phyloP scores from a whole-genome alignment of 1,140 invertebrate species.

The Lordiphosa mommai region DNA sequence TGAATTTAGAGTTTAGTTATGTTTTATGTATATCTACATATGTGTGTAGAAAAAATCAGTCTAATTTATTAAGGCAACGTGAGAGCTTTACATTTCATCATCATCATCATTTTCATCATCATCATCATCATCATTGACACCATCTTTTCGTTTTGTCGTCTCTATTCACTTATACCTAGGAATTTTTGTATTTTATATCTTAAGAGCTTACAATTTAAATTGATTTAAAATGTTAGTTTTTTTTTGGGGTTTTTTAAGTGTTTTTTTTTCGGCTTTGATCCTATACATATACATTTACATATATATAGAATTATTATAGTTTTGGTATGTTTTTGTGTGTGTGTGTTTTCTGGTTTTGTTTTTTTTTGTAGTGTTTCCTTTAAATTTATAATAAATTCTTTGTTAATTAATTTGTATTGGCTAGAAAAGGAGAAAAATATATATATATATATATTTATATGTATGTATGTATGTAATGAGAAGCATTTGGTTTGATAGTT shows the following conservation, averaged over 20 bases:
- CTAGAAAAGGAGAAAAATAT: slow-evolving; percentile 51
- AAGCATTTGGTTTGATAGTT: slow-evolving; percentile 44
- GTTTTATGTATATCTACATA: slow-evolving; percentile 17
- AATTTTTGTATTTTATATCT: slow-evolving; percentile 37
- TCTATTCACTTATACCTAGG: slow-evolving; percentile 31
- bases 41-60: slow-evolving; percentile 78
- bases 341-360: slow-evolving; percentile 13
- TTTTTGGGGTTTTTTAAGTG: slow-evolving; percentile 10
- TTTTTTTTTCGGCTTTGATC: slow-evolving; percentile 16
- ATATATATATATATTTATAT: slow-evolving; percentile 6
- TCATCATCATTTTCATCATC: slow-evolving; percentile 31
- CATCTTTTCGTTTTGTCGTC: slow-evolving; percentile 5
- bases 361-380: slow-evolving; percentile 8
- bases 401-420: slow-evolving; percentile 55
- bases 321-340: slow-evolving; percentile 8
- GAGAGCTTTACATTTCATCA: slow-evolving; percentile 71
- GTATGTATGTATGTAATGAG: slow-evolving; percentile 33
- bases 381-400: slow-evolving; percentile 54
- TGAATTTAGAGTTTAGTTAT: slow-evolving; percentile 22
- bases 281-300: neutral
- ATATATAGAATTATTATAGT: slow-evolving; percentile 3
- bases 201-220: slow-evolving; percentile 29
- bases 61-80: slow-evolving; percentile 80
- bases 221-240: slow-evolving; percentile 17
- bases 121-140: slow-evolving; percentile 10